Evolutionary conservation across 2,113 vertebrate species (phyloP).

Genomic region (Microcebus ravelobensis): DNA sequence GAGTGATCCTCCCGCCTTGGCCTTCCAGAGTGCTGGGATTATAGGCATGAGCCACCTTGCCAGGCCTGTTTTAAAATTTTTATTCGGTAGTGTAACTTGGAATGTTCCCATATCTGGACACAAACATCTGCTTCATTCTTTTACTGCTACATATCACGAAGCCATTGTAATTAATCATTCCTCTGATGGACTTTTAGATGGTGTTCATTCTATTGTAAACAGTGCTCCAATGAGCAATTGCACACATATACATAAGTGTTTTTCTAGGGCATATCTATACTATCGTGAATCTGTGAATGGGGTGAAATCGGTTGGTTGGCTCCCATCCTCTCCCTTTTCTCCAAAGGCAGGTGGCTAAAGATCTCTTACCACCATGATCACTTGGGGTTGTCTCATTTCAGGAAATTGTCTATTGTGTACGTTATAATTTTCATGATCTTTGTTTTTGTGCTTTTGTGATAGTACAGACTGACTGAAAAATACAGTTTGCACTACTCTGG

Average conservation of each 20-base stretch:
- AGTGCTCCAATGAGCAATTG: not conserved
- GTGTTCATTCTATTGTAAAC: not conserved
- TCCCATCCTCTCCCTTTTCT: not conserved
- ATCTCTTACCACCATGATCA: not conserved
- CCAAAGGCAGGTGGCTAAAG: not conserved
- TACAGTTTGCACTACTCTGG: not conserved
- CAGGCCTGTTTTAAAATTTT: not conserved
- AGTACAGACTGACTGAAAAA: not conserved
- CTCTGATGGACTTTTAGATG: not conserved
- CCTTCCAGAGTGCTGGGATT: too few species aligned
- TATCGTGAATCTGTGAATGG: not conserved
- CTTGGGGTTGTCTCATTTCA: not conserved
- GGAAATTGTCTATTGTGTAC: not conserved
- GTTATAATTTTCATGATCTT: not conserved
- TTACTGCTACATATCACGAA: not conserved
- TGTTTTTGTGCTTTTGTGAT: conserved; percentile 15
- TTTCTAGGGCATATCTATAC: not conserved
- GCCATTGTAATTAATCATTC: not conserved
- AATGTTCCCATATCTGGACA: not conserved
- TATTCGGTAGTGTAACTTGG: not conserved
- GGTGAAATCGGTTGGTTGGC: not conserved
- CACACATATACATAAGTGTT: not conserved
- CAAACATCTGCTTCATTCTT: not conserved
- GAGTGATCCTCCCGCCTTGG: too few species aligned
- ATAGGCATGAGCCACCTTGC: too few species aligned